Conservation (phyloP, 2,113 vertebrate species). For the Bubo scandiacus region DNA sequence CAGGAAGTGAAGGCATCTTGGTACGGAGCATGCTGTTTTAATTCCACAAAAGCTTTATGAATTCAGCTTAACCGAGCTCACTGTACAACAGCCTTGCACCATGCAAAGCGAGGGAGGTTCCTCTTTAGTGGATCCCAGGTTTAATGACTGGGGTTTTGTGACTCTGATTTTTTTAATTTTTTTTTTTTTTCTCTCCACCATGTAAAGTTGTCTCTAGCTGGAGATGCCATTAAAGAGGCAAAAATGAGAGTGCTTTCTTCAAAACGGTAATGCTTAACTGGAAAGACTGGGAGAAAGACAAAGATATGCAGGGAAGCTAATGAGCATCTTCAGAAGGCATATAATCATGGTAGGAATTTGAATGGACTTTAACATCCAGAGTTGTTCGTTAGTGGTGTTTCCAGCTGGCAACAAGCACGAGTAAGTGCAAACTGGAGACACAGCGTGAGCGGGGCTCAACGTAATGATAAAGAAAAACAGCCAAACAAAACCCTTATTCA, state of each 20-base stretch:
- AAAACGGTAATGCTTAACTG: background rate
- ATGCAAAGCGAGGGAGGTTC: background rate
- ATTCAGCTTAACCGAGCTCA: slow-evolving; percentile 13
- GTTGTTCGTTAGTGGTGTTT: slow-evolving; percentile 44
- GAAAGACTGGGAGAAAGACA: slow-evolving; percentile 1
- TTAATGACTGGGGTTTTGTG: background rate
- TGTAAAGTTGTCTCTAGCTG: background rate
- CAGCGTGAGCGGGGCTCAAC: slow-evolving; percentile 12
- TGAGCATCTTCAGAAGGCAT: background rate
- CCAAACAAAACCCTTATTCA: slow-evolving; percentile 52
- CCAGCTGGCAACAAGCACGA: slow-evolving; percentile 51
- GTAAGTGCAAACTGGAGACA: slow-evolving; percentile 38
- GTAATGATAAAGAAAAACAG: slow-evolving; percentile 57
- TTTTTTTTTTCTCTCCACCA: background rate
- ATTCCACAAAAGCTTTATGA: slow-evolving; percentile 53
- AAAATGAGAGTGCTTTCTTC: background rate
- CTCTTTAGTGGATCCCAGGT: background rate
- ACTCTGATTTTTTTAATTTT: background rate
- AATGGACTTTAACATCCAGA: slow-evolving; percentile 63
- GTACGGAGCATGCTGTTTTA: slow-evolving; percentile 59
- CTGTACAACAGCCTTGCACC: background rate
- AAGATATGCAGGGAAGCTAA: background rate
- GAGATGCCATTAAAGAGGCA: background rate
- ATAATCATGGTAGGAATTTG: slow-evolving; percentile 45
- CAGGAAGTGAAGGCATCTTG: slow-evolving; percentile 74